phyloP scores from a whole-genome alignment of 2,113 vertebrate species.

The Mesoclemmys tuberculata region DNA sequence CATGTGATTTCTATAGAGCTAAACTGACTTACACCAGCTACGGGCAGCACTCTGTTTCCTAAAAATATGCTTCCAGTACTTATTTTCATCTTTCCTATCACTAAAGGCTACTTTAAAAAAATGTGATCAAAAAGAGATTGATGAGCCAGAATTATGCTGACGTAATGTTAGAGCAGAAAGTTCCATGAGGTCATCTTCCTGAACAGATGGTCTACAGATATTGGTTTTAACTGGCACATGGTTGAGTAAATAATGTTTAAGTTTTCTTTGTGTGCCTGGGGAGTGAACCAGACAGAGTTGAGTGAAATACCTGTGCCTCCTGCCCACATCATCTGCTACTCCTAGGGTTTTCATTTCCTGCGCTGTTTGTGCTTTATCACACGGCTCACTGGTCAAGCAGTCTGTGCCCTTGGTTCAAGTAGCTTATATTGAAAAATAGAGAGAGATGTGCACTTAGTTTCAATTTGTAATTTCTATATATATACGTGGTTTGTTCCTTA shows the following conservation, averaged over 20 bases:
- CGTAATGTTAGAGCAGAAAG: conserved; percentile 48
- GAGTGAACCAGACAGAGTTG: conserved; percentile 77
- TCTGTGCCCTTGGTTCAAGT: conserved; percentile 74
- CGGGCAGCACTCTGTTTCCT: neutral
- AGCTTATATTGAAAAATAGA: conserved; percentile 42
- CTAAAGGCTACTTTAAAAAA: neutral
- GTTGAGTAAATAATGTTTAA: conserved; percentile 82
- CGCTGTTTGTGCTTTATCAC: conserved; percentile 82
- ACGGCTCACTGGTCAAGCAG: conserved; percentile 80
- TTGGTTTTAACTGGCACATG: conserved; percentile 79
- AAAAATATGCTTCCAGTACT: neutral
- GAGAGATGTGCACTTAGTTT: conserved; percentile 34
- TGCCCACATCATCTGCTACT: conserved; percentile 81
- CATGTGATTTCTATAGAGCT: neutral
- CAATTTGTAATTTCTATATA: conserved; percentile 28
- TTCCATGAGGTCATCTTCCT: conserved; percentile 77
- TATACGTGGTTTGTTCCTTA: neutral
- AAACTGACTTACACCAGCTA: neutral
- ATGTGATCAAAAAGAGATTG: conserved; percentile 32
- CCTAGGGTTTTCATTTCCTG: conserved; percentile 85
- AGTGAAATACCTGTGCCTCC: conserved; percentile 77
- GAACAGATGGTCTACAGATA: conserved; percentile 83
- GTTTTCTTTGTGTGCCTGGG: conserved; percentile 78
- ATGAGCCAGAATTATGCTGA: conserved; percentile 67
- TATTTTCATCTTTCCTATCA: conserved; percentile 9